Conservation (phyloP, 2,113 vertebrate species). For the Proterorhinus semilunaris region DNA sequence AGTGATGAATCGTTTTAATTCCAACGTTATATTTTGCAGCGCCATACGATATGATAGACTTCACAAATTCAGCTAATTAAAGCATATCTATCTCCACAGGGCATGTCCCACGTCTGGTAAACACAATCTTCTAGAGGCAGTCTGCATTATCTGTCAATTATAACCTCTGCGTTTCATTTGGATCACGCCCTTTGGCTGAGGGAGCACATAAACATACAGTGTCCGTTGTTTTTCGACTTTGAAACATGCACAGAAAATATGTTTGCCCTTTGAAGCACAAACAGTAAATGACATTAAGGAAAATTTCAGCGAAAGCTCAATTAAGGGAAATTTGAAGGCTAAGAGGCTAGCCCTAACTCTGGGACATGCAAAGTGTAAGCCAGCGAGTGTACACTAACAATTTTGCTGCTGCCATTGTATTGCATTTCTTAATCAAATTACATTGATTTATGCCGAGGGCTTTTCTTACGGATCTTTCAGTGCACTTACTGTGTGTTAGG, state of each 20-base stretch:
- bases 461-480: conserved; percentile 17
- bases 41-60: conserved; percentile 12
- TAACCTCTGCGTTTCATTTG: conserved; percentile 32
- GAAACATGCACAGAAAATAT: conserved; percentile 20
- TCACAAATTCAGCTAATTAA: conserved; percentile 44
- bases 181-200: conserved; percentile 26
- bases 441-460: conserved; percentile 19
- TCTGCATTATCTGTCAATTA: conserved; percentile 23
- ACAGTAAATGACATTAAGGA: background rate
- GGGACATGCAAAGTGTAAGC: background rate
- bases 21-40: conserved; percentile 30
- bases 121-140: conserved; percentile 7
- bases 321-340: background rate
- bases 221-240: conserved; percentile 24
- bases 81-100: conserved; percentile 45
- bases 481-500: conserved; percentile 32
- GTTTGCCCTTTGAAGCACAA: background rate
- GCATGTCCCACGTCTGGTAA: conserved; percentile 12
- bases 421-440: conserved; percentile 14
- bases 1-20: conserved; percentile 50
- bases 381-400: background rate
- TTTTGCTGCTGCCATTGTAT: conserved; percentile 2
- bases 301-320: background rate
- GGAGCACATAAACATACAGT: conserved; percentile 22
- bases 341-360: background rate